Conservation (phyloP, 2,797 vertebrate genomes). For the Enteromius afrohamiltoni region DNA sequence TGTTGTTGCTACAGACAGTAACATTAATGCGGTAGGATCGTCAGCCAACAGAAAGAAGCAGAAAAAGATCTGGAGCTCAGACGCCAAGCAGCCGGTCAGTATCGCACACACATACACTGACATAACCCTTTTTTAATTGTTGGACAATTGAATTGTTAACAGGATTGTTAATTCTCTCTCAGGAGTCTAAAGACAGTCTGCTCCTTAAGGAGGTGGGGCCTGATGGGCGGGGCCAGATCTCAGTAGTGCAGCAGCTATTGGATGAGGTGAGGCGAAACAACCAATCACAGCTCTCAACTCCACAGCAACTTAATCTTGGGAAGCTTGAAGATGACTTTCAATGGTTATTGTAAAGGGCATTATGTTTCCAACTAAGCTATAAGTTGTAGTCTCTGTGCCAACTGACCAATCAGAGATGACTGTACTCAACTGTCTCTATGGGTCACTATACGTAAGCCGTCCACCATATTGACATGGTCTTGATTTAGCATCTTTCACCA, state of each 20-base stretch:
- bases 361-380: background rate
- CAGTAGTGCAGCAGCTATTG: constrained; percentile 79
- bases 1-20: constrained; percentile 65
- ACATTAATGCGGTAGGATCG: constrained; percentile 56
- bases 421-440: no score
- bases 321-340: background rate
- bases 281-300: constrained; percentile 3
- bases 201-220: constrained; percentile 80
- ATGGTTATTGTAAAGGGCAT: background rate
- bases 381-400: background rate
- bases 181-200: constrained; percentile 70
- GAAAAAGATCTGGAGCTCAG: constrained; percentile 61
- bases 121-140: background rate
- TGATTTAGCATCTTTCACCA: no score
- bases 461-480: no score
- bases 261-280: constrained; percentile 75
- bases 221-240: constrained; percentile 72
- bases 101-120: constrained; percentile 24
- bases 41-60: constrained; percentile 63
- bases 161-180: constrained; percentile 29
- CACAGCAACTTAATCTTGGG: background rate
- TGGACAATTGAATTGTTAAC: no score
- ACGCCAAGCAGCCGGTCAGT: constrained; percentile 67
- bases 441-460: no score
- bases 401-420: background rate